A percentile compares a stretch with the other conserved stretches of the same genome.
Conservation (phyloP, 2,888 invertebrate genomes). For the Melinaea marsaeus region DNA sequence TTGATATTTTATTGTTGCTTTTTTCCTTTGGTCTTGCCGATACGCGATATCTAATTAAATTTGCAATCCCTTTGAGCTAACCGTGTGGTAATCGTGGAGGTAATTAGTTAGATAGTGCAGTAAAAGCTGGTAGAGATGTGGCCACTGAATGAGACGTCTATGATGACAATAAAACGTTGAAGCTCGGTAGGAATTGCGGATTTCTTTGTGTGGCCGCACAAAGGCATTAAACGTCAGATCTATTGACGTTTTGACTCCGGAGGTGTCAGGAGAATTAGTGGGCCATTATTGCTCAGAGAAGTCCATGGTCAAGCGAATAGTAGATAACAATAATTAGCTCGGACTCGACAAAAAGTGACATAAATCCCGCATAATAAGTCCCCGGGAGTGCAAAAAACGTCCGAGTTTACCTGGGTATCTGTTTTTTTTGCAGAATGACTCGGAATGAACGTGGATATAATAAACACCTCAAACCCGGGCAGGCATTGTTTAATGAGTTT, state of each 20-base stretch:
- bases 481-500: conserved; percentile 76
- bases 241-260: conserved; percentile 68
- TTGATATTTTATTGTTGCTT: conserved; percentile 68
- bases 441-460: conserved; percentile 66
- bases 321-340: conserved; percentile 77
- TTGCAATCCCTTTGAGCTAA: conserved; percentile 59
- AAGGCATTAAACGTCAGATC: conserved; percentile 49
- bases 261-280: conserved; percentile 77
- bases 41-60: conserved; percentile 53
- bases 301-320: conserved; percentile 70
- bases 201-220: conserved; percentile 67
- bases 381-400: conserved; percentile 61
- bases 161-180: conserved; percentile 67
- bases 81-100: conserved; percentile 48
- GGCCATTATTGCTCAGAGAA: conserved; percentile 71
- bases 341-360: conserved; percentile 75
- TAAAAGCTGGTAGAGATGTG: conserved; percentile 45
- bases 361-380: conserved; percentile 77
- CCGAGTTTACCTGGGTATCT: conserved; percentile 65
- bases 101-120: conserved; percentile 43
- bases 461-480: conserved; percentile 77
- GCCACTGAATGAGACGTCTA: conserved; percentile 66
- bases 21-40: conserved; percentile 60
- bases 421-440: conserved; percentile 65
- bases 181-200: conserved; percentile 70